phyloP scores from a whole-genome alignment of 2,888 invertebrate genomes.

The Athalia rosae region DNA sequence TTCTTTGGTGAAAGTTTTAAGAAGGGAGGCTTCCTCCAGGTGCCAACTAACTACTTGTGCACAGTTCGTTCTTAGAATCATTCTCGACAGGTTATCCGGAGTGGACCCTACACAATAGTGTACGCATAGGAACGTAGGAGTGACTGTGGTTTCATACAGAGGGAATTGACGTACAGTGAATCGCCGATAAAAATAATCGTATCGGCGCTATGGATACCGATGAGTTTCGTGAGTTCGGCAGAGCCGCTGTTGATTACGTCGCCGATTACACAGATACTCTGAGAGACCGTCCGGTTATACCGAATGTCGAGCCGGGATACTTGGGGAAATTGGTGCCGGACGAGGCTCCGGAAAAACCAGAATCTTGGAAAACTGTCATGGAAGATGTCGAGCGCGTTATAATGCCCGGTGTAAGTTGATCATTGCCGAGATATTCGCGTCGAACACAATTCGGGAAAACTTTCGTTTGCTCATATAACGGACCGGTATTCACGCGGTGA shows the following conservation, averaged over 20 bases:
- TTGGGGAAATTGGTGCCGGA: constrained; percentile 86
- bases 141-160: too few relatives aligned
- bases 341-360: constrained; percentile 87
- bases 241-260: constrained; percentile 91
- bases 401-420: constrained; percentile 89
- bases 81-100: constrained; percentile 5
- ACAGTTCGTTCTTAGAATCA: neutral
- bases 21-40: neutral
- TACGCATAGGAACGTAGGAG: too few relatives aligned
- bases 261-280: constrained; percentile 92
- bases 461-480: neutral
- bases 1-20: constrained; percentile 1
- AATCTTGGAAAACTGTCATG: constrained; percentile 89
- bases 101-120: neutral
- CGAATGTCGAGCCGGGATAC: constrained; percentile 93
- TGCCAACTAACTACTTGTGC: neutral
- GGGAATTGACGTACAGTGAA: too few relatives aligned
- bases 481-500: neutral
- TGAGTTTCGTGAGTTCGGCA: constrained; percentile 88
- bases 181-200: neutral
- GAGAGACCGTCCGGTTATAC: constrained; percentile 84
- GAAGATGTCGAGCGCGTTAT: constrained; percentile 90
- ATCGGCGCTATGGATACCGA: constrained; percentile 81
- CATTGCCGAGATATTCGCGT: neutral
- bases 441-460: neutral